These are phyloP conservation scores for Oxyura jamaicensis DNA, from an alignment of 2,113 vertebrate genomes.

Conservation along the genomic window DNA sequence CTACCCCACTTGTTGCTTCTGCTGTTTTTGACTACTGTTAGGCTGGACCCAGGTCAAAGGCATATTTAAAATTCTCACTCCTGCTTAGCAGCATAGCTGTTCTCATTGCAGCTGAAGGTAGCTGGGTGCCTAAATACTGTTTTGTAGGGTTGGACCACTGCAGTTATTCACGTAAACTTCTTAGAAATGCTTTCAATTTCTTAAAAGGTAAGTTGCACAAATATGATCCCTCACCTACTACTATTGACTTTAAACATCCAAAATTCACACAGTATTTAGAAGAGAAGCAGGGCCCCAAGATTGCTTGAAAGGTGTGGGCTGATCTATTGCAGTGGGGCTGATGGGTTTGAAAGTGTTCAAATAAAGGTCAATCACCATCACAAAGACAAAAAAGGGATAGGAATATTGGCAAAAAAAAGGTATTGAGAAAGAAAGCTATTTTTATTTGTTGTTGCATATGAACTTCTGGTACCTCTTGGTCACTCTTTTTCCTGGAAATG, in stretches of 20 bases:
- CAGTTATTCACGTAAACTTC: not conserved
- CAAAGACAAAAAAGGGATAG: not conserved
- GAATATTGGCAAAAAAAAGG: not conserved
- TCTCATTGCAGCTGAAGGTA: not conserved
- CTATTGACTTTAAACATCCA: not conserved
- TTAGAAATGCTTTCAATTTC: not conserved
- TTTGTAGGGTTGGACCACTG: not conserved
- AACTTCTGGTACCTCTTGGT: not conserved
- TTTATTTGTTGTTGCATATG: not conserved
- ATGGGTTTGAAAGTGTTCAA: not conserved
- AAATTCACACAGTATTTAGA: not conserved
- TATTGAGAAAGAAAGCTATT: not conserved
- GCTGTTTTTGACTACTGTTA: not conserved
- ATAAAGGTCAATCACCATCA: not conserved
- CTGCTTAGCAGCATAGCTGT: accelerated
- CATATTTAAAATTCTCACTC: not conserved
- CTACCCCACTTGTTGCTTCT: not conserved
- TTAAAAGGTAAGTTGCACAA: not conserved
- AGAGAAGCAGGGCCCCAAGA: not conserved
- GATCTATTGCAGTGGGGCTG: not conserved
- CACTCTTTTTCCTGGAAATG: not conserved
- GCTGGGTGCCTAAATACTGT: not conserved
- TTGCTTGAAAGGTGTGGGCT: not conserved
- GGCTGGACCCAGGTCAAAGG: not conserved
- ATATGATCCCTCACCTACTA: not conserved